Evolutionary conservation across 1,140 invertebrate genomes (phyloP), one percentile per base, ranked within the genome.

Genomic region (Copidosoma floridanum): DNA sequence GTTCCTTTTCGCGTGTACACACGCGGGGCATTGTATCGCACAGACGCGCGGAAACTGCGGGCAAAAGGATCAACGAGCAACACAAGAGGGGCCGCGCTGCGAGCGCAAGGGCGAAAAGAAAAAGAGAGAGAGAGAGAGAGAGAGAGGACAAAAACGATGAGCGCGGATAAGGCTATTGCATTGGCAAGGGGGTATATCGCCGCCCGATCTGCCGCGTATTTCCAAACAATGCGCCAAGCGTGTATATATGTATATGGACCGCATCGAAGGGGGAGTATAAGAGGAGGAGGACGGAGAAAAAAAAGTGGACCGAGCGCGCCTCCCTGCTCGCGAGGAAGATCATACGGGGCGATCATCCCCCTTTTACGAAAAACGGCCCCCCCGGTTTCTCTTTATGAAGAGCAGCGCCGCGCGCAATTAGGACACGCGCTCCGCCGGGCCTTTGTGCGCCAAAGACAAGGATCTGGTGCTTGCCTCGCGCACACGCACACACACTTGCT

Each of bases 211-310:
- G 56, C 59, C 65, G 70, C 69, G 68, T 70, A 77, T 77, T 79
- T 77, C 74, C 75, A 79, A 79, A 79, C 77, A 77, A 77, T 79
- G 75, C 68, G 57, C 53, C 48, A n/a, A n/a, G n/a, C n/a, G n/a
- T n/a, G n/a, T n/a, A n/a, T n/a, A n/a, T n/a, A n/a, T n/a, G n/a
- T n/a, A n/a, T n/a, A n/a, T n/a, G n/a, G n/a, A n/a, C n/a, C n/a
- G n/a, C n/a, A n/a, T n/a, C n/a, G n/a, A n/a, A n/a, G n/a, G n/a
- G n/a, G n/a, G n/a, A n/a, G n/a, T n/a, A n/a, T n/a, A n/a, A n/a
- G n/a, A n/a, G n/a, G n/a, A n/a, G n/a, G n/a, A n/a, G n/a, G n/a
- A n/a, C n/a, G n/a, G n/a, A n/a, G n/a, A n/a, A n/a, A n/a, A n/a
- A n/a, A n/a, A n/a, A n/a, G n/a, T n/a, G n/a, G n/a, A n/a, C n/a